Percentiles rank a stretch among this genome's conserved stretches.
These are phyloP conservation scores for Pyrochroa serraticornis DNA, from an alignment of 2,888 invertebrate species.

Conservation along the genomic window DNA sequence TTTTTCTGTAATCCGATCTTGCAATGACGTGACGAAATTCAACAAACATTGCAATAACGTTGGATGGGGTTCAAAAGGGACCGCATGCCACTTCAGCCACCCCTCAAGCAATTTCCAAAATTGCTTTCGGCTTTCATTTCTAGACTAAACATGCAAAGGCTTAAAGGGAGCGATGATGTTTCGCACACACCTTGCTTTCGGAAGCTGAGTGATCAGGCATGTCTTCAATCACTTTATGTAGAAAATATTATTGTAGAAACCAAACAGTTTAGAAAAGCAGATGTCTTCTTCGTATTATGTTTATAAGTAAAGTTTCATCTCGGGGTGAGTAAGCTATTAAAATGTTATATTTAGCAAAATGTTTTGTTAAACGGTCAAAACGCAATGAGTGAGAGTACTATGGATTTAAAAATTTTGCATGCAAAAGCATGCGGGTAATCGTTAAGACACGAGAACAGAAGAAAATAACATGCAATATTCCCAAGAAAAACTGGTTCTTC, in stretches of 20 bases:
- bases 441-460: too few relatives aligned
- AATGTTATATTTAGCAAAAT: slow-evolving; percentile 13
- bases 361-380: neutral
- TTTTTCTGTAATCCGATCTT: slow-evolving; percentile 11
- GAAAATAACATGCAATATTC: too few relatives aligned
- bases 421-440: too few relatives aligned
- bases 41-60: slow-evolving; percentile 7
- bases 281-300: slow-evolving; percentile 11
- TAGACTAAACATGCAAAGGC: slow-evolving; percentile 16
- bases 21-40: slow-evolving; percentile 13
- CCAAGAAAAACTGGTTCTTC: too few relatives aligned
- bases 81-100: too few relatives aligned
- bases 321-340: slow-evolving; percentile 9
- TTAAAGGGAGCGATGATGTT: slow-evolving; percentile 7
- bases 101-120: neutral
- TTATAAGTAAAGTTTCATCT: slow-evolving; percentile 9
- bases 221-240: slow-evolving; percentile 6
- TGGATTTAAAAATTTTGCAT: too few relatives aligned
- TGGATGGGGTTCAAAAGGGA: neutral
- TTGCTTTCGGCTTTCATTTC: slow-evolving; percentile 4
- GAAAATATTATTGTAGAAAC: slow-evolving; percentile 9
- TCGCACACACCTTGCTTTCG: slow-evolving; percentile 7
- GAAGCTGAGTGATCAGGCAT: slow-evolving; percentile 1
- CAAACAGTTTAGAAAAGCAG: slow-evolving; percentile 6
- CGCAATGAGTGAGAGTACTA: too few relatives aligned